Evolutionary conservation across 1,140 invertebrate species (phyloP).

Genomic region (Pseudachorutes palmiensis): DNA sequence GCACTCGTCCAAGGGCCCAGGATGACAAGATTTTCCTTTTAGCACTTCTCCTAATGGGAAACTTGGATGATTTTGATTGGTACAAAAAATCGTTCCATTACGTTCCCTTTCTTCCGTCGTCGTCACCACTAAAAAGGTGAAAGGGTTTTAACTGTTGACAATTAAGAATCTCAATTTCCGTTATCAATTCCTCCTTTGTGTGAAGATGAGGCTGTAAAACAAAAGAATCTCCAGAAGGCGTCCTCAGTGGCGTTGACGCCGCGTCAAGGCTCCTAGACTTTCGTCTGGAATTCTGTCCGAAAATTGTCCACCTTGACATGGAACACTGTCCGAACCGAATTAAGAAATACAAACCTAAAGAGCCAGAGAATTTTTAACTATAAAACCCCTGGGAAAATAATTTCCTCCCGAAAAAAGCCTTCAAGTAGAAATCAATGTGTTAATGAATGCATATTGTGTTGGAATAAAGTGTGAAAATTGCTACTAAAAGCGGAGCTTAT

Average conservation of each 20-base stretch:
- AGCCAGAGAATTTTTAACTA: too few species aligned
- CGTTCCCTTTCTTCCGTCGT: not conserved
- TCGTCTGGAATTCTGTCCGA: too few species aligned
- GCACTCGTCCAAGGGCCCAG: not conserved
- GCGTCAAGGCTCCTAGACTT: not conserved
- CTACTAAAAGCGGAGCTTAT: not conserved
- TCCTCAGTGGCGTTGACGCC: not conserved
- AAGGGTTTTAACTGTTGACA: not conserved
- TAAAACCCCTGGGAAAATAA: too few species aligned
- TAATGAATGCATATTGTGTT: not conserved
- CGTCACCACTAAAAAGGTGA: not conserved
- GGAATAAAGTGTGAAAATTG: not conserved
- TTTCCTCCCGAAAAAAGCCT: not conserved
- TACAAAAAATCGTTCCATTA: not conserved
- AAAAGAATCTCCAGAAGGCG: not conserved
- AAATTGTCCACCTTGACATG: too few species aligned
- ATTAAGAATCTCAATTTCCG: slow-evolving; percentile 2
- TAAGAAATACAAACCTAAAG: too few species aligned
- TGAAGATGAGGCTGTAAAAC: not conserved
- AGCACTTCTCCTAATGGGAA: not conserved
- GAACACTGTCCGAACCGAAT: too few species aligned
- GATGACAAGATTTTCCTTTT: not conserved
- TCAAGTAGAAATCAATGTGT: not conserved
- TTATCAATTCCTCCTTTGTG: not conserved
- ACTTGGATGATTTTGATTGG: not conserved